Evolutionary conservation across 1,140 invertebrate species (phyloP).

Genomic region (Trachymyrmex cornetzi): DNA sequence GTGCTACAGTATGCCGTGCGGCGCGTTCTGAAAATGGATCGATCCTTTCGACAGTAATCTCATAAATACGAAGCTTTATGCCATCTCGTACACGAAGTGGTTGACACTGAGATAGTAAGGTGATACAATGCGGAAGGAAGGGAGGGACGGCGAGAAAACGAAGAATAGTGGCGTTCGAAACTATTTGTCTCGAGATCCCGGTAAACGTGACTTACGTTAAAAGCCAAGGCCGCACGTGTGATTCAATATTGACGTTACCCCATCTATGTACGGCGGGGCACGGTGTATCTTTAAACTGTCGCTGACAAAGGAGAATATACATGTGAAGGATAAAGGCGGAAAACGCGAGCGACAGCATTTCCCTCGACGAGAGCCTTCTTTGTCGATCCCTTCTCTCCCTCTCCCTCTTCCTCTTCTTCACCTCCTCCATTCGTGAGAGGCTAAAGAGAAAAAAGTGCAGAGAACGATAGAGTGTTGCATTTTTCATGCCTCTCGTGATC

Average conservation of each 20-base stretch:
- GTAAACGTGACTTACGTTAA: constrained; percentile 57
- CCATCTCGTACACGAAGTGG: background rate
- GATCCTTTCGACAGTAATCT: constrained; percentile 71
- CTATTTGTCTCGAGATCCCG: constrained; percentile 48
- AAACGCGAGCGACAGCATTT: constrained; percentile 34
- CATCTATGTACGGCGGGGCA: background rate
- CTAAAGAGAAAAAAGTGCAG: background rate
- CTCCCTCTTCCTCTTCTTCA: background rate
- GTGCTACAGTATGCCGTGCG: constrained; percentile 63
- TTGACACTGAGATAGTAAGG: constrained; percentile 49
- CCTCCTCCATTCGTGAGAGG: background rate
- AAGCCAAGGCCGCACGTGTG: constrained; percentile 21
- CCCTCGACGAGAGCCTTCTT: constrained; percentile 19
- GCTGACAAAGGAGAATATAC: constrained; percentile 51
- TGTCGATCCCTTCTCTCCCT: background rate
- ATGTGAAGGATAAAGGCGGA: constrained; percentile 43
- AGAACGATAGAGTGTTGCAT: constrained; percentile 26
- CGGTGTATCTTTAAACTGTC: constrained; percentile 57
- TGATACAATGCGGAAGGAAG: background rate
- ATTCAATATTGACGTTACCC: constrained; percentile 55
- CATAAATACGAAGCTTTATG: constrained; percentile 71
- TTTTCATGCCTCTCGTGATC: constrained; percentile 33
- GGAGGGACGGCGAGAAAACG: background rate
- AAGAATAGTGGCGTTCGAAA: constrained; percentile 48
- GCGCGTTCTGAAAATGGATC: constrained; percentile 68